Evolutionary conservation across 2,888 invertebrate species (phyloP).

Genomic region (Chymomyza caudatula): DNA sequence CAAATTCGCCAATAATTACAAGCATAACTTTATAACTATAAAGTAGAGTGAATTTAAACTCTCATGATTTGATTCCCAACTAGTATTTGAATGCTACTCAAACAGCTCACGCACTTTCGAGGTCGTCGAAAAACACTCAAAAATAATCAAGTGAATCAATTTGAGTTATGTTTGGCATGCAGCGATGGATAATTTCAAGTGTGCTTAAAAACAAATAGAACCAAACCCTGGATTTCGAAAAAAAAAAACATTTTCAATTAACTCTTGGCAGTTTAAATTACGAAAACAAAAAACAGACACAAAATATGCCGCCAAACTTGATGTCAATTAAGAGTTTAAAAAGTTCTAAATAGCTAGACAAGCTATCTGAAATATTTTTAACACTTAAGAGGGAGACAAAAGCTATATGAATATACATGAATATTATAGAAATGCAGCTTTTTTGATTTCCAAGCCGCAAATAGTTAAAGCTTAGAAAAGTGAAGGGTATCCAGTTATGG

Average conservation of each 20-base stretch:
- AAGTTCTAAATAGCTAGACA: not conserved
- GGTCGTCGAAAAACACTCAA: not conserved
- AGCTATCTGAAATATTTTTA: not conserved
- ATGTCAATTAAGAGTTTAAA: not conserved
- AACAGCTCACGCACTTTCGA: not conserved
- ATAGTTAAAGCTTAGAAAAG: not conserved
- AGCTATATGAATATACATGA: not conserved
- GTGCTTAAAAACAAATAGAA: not conserved
- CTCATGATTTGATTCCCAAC: too few species aligned
- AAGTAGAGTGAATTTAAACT: too few species aligned
- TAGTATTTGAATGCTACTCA: not conserved
- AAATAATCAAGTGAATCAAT: not conserved
- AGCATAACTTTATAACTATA: too few species aligned
- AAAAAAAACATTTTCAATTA: not conserved
- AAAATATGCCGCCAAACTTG: not conserved
- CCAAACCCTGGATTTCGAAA: not conserved
- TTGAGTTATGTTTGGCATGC: not conserved
- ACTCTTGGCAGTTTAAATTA: not conserved
- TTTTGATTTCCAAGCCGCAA: not conserved
- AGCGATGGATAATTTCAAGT: not conserved
- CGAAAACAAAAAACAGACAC: not conserved
- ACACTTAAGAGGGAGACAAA: not conserved
- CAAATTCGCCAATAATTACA: too few species aligned
- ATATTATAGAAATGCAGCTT: not conserved
- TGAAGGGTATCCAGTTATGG: not conserved